Base-by-base conservation (phyloP, 2,113 vertebrate species). In the Gobius niger region DNA sequence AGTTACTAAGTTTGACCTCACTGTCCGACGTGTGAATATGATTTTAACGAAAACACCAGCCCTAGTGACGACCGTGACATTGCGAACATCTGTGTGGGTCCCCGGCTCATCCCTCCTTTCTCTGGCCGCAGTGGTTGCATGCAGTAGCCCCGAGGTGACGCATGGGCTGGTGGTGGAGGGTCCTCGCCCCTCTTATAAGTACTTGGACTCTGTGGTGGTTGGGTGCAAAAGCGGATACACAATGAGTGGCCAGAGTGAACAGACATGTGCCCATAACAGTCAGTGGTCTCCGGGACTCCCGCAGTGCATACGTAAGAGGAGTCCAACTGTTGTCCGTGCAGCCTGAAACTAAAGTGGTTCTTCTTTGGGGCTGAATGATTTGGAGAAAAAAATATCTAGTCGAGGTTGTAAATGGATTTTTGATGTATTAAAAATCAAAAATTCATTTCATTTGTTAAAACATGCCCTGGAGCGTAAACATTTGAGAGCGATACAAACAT, bases 281-380 rank as follows among this genome's bases (percentile, higher is more conserved):
- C 34, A 12, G 7, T 92, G 91, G 91, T 15, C 0, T 0, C 82
- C 90, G n/a, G 1, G 0, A 18, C 6, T 63, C 44, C 86, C 86
- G 54, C 0, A 0, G 9, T 93, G 91, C 77, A 0, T 0, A 78
- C 0, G 87, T 90, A 85, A 86, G 87, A 80, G 6, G 8, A 41
- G 56, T 41, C 15, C 7, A 59, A 59, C 34, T 7, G 7, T 24
- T 40, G 34, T 8, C 14, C 34, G n/a, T 11, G 24, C 24, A 3
- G 52, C 6, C 52, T 11, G 6, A 53, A 8, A 52, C 5, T 18
- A 18, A 34, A 34, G 24, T 34, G 24, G 24, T 54, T 24, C 52
- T 52, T 52, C 51, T 24, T 54, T 16, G 18, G 18, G 52, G 18
- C 52, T 24, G 52, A 54, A 12, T 5, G 18, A 54, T 54, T 54